These are phyloP conservation scores for Smittia aterrima DNA, from an alignment of 2,888 invertebrate species.

Conservation along the genomic window DNA sequence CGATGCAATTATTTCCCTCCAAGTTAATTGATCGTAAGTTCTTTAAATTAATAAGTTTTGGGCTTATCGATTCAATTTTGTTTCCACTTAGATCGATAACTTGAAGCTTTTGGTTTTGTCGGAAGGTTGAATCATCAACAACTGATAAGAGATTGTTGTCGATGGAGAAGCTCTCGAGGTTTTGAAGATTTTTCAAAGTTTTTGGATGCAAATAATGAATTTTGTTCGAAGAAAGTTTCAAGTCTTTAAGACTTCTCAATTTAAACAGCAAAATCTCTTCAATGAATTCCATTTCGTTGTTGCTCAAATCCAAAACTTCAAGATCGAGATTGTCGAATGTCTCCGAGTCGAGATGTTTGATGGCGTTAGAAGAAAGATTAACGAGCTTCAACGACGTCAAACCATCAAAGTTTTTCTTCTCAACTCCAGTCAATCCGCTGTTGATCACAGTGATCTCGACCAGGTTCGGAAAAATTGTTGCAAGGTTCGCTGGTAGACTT, in stretches of 20 bases:
- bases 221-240: slow-evolving; percentile 43
- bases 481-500: slow-evolving; percentile 4
- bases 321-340: slow-evolving; percentile 43
- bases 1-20: background rate
- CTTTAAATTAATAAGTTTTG: slow-evolving; percentile 38
- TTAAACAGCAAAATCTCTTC: slow-evolving; percentile 42
- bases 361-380: slow-evolving; percentile 40
- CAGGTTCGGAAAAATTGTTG: background rate
- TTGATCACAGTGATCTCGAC: background rate
- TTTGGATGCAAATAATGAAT: slow-evolving; percentile 42
- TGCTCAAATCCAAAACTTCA: slow-evolving; percentile 43
- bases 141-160: slow-evolving; percentile 10
- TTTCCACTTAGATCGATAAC: slow-evolving; percentile 36
- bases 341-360: slow-evolving; percentile 42
- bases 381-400: background rate
- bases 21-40: slow-evolving; percentile 25
- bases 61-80: slow-evolving; percentile 31
- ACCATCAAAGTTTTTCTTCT: background rate
- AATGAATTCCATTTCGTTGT: slow-evolving; percentile 43
- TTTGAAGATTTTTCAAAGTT: slow-evolving; percentile 35
- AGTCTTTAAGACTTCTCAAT: slow-evolving; percentile 42
- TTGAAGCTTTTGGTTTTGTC: background rate
- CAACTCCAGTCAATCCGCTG: background rate
- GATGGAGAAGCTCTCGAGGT: slow-evolving; percentile 12
- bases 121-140: background rate